Percentiles rank a stretch among this genome's conserved stretches.
Evolutionary conservation across 2,888 invertebrate genomes (phyloP).

Genomic region (Drosophila setosimentum): DNA sequence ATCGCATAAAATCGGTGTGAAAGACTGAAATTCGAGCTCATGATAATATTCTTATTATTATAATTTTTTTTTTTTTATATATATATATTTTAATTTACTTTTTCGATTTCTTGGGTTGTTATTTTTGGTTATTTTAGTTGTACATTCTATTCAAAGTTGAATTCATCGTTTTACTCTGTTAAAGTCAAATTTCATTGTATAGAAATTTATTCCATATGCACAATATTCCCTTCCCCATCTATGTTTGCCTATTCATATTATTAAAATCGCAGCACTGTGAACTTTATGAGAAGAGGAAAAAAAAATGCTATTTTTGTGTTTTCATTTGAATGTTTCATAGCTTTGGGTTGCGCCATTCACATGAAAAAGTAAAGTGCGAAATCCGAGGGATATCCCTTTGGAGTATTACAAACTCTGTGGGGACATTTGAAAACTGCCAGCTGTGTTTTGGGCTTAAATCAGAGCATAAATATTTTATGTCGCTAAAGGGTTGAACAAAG

Average conservation of each 20-base stretch:
- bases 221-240: background rate
- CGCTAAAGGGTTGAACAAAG: slow-evolving; percentile 10
- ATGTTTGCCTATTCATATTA: background rate
- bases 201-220: background rate
- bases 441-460: slow-evolving; percentile 63
- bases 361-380: slow-evolving; percentile 18
- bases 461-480: slow-evolving; percentile 70
- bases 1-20: slow-evolving; percentile 1
- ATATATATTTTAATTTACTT: background rate
- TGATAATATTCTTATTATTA: background rate
- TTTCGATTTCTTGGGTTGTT: background rate
- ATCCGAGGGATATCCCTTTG: slow-evolving; percentile 14
- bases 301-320: slow-evolving; percentile 6
- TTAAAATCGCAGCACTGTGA: background rate
- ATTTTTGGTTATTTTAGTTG: background rate
- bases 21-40: background rate
- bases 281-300: background rate
- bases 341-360: slow-evolving; percentile 2
- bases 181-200: background rate
- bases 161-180: background rate
- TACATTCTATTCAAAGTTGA: background rate
- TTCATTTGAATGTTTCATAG: slow-evolving; percentile 21
- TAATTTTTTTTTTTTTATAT: background rate
- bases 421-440: slow-evolving; percentile 38
- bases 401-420: slow-evolving; percentile 51